Base-by-base conservation (phyloP, 2,888 invertebrate species). In the Diploptera punctata region DNA sequence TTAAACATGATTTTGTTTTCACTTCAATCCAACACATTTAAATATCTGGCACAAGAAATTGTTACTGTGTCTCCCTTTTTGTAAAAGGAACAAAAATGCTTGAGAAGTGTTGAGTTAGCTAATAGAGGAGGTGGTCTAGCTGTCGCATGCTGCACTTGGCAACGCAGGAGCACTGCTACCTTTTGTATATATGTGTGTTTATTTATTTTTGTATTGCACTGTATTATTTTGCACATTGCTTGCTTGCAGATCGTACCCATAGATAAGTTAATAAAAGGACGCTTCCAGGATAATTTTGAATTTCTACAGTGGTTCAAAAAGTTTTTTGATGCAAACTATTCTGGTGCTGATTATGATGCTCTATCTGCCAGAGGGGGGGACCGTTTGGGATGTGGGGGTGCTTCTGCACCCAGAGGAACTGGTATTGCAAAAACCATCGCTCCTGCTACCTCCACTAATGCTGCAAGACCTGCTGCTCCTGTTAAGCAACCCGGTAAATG, bases 241-340 rank as follows among this genome's bases (percentile, higher is more conserved):
- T 77, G 77, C 77, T 79, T 77, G 81, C 89, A 96, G 95, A 93
- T 94, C 84, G 93, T 96, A 82, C 93, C 95, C 79, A 94, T 97
- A 83, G 96, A 97, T 87, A 92, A 88, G 86, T 90, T 99, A 89
- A 95, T 98, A 84, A 98, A 98, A 88, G 98, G 96, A 84, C 92
- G 97, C 80, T 99, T 99, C 88, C 98, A 98, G 90, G 98, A 99
- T 89, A 99, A 99, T 89, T 99, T 99, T 90, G 98, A 99, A 86
- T 98, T 98, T 87, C 92, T 99, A 80, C 98, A 99, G 88, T 99
- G 98, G 98, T 99, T 99, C 90, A 98, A 99, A 90, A 97, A 98
- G 85, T 98, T 99, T 88, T 99, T 98, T 87, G 98, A 99, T 86
- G 98, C 98, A 80, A 99, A 99, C 89, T 98, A 97, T 87, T 93